A percentile compares a stretch with the other conserved stretches of the same genome.
Conservation (phyloP, 1,140 invertebrate species). For the Scaptodrosophila lebanonensis region DNA sequence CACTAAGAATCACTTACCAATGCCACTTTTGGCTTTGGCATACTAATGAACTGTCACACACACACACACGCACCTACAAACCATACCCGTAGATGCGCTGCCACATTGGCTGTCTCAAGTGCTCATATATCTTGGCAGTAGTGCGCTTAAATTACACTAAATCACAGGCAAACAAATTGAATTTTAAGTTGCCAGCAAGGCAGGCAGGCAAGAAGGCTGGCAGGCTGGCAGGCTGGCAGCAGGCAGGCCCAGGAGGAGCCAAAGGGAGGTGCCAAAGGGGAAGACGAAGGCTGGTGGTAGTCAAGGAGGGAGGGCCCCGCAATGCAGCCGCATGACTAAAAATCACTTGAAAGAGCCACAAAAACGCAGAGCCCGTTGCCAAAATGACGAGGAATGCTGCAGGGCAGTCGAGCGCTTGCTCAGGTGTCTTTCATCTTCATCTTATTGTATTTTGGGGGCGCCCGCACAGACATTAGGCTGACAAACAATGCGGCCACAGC, state of each 20-base stretch:
- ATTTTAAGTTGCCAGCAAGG: slow-evolving; percentile 68
- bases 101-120: slow-evolving; percentile 32
- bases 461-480: slow-evolving; percentile 62
- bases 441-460: slow-evolving; percentile 62
- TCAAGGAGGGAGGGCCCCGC: slow-evolving; percentile 23
- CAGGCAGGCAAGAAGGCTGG: no score
- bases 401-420: slow-evolving; percentile 13
- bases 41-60: slow-evolving; percentile 70
- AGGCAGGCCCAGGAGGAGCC: no score
- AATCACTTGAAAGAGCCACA: slow-evolving; percentile 57
- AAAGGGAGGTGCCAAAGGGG: no score
- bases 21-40: slow-evolving; percentile 60
- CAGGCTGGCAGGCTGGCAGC: no score
- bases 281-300: no score
- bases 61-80: slow-evolving; percentile 20
- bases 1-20: slow-evolving; percentile 53
- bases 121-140: slow-evolving; percentile 62
- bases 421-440: slow-evolving; percentile 72
- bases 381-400: slow-evolving; percentile 61
- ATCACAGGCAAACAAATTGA: slow-evolving; percentile 72
- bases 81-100: not conserved
- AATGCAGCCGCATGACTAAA: slow-evolving; percentile 59
- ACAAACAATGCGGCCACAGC: slow-evolving; percentile 59
- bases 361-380: slow-evolving; percentile 44
- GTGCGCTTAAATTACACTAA: slow-evolving; percentile 72